phyloP scores from a whole-genome alignment of 2,113 vertebrate genomes.

The Pygathrix nemaeus region DNA sequence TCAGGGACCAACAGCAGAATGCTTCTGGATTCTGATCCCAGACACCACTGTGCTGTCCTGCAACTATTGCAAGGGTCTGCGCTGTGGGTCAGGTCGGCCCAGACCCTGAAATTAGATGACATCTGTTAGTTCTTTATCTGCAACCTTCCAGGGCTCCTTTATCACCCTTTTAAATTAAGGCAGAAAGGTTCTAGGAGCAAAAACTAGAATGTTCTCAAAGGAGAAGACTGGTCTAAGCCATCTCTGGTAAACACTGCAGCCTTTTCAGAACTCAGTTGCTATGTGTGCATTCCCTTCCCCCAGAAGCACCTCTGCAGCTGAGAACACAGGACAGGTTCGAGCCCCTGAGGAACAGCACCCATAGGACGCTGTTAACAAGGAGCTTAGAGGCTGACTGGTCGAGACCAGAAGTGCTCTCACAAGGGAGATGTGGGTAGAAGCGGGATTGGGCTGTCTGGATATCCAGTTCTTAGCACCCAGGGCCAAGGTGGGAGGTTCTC shows the following conservation, averaged over 20 bases:
- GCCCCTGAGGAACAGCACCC: not conserved
- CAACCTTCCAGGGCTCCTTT: not conserved
- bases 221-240: not conserved
- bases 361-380: not conserved
- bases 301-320: not conserved
- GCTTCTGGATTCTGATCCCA: not conserved
- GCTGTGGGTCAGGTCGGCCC: not conserved
- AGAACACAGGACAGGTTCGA: not conserved
- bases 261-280: not conserved
- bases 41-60: not conserved
- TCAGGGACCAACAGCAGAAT: not conserved
- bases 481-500: not conserved
- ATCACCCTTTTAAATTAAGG: not conserved
- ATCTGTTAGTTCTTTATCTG: not conserved
- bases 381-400: not conserved
- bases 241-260: not conserved
- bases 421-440: not conserved
- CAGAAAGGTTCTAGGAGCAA: not conserved
- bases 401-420: not conserved
- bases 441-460: not conserved
- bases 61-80: not conserved
- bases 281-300: not conserved
- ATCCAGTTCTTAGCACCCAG: not conserved
- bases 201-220: slow-evolving; percentile 1
- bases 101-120: not conserved